Conservation (phyloP, 2,113 vertebrate species). For the Grallaria varia region DNA sequence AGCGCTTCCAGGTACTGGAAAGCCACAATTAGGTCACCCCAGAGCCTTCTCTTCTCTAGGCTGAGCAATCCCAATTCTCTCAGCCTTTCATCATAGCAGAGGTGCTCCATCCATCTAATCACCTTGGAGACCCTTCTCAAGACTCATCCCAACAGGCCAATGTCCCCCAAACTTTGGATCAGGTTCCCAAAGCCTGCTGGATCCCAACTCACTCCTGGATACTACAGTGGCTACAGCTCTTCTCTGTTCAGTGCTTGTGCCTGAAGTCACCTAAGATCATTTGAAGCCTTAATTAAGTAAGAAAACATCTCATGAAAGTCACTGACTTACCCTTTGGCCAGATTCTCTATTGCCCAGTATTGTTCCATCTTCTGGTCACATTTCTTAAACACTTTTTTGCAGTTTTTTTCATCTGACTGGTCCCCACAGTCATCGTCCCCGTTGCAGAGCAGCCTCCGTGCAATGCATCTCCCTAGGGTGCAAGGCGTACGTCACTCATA, state of each 20-base stretch:
- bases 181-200: neutral
- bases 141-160: neutral
- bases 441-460: slow-evolving; percentile 84
- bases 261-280: neutral
- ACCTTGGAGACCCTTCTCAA: neutral
- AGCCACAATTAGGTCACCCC: too few relatives aligned
- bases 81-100: neutral
- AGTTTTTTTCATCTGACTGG: slow-evolving; percentile 86
- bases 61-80: neutral
- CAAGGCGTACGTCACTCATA: neutral
- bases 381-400: slow-evolving; percentile 73
- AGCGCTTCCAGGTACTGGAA: neutral
- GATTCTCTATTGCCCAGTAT: slow-evolving; percentile 88
- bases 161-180: neutral
- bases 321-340: slow-evolving; percentile 87
- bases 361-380: slow-evolving; percentile 83
- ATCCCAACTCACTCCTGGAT: neutral
- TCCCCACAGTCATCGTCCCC: slow-evolving; percentile 95
- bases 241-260: rapidly evolving
- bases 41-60: neutral
- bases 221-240: neutral
- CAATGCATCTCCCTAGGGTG: slow-evolving; percentile 84
- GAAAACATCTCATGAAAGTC: neutral
- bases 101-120: neutral
- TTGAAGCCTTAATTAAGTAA: neutral